phyloP scores from a whole-genome alignment of 2,888 invertebrate species.

The Synanthedon tipuliformis region DNA sequence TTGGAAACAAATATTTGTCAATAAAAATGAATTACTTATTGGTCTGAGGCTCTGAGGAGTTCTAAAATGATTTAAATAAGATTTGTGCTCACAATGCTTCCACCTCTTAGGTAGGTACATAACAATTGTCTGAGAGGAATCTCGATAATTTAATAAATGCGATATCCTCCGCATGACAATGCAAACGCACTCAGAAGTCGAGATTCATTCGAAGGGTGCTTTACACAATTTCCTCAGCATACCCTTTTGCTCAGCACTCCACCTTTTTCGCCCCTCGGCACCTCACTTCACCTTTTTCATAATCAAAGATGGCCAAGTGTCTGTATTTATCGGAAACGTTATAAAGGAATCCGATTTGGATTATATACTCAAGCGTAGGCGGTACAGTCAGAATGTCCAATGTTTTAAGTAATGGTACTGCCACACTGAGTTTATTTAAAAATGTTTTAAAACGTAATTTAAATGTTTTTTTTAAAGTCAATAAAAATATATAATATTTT shows the following conservation, averaged over 20 bases:
- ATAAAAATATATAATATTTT: too few relatives aligned
- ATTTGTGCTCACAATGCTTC: too few relatives aligned
- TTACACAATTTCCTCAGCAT: conserved; percentile 45
- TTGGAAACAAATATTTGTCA: too few relatives aligned
- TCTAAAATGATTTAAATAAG: too few relatives aligned
- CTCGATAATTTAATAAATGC: conserved; percentile 22
- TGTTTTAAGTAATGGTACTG: too few relatives aligned
- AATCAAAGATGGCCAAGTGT: conserved; percentile 49
- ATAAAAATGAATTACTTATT: too few relatives aligned
- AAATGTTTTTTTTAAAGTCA: too few relatives aligned
- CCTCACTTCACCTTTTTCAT: conserved; percentile 50
- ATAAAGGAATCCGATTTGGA: conserved; percentile 25
- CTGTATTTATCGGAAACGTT: conserved; percentile 39
- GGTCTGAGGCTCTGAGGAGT: too few relatives aligned
- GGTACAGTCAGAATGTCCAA: too few relatives aligned
- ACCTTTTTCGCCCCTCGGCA: conserved; percentile 39
- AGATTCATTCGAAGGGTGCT: conserved; percentile 41
- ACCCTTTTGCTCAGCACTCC: conserved; percentile 41
- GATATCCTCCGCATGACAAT: conserved; percentile 29
- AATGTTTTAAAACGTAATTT: too few relatives aligned
- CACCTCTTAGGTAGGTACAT: neutral
- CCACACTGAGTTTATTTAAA: too few relatives aligned
- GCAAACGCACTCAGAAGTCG: conserved; percentile 38
- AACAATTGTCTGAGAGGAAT: neutral
- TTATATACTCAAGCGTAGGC: conserved; percentile 1